Evolutionary conservation across 2,888 invertebrate genomes (phyloP).

Genomic region (Ophion slaviceki): DNA sequence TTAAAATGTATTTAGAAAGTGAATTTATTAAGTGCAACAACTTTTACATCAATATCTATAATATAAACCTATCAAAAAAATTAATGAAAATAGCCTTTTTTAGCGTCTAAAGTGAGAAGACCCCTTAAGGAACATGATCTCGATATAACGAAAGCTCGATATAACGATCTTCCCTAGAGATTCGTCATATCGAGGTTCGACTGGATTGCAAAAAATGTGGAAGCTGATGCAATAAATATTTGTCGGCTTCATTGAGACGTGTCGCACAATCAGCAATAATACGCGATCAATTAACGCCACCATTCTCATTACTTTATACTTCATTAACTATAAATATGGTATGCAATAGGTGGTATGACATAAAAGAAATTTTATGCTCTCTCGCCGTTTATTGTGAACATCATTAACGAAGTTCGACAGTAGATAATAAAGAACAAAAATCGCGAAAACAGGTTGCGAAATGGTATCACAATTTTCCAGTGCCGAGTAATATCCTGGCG

Average conservation of each 20-base stretch:
- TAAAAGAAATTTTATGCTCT: not conserved
- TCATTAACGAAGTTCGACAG: not conserved
- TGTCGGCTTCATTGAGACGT: not conserved
- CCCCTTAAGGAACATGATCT: too few species aligned
- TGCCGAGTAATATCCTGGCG: conserved; percentile 25
- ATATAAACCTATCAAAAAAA: too few species aligned
- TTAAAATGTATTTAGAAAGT: too few species aligned
- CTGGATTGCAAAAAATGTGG: not conserved
- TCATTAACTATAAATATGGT: not conserved
- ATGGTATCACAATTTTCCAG: conserved; percentile 29
- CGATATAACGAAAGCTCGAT: too few species aligned
- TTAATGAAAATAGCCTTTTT: too few species aligned
- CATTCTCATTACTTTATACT: not conserved
- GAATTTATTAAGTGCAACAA: too few species aligned
- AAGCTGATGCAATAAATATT: not conserved
- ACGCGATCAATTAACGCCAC: not conserved
- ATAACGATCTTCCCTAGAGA: too few species aligned
- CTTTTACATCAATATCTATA: too few species aligned
- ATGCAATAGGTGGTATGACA: not conserved
- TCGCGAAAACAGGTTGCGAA: conserved; percentile 41
- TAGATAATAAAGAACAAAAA: conserved; percentile 8
- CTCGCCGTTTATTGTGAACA: not conserved
- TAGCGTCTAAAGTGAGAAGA: too few species aligned
- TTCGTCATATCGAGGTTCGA: too few species aligned
- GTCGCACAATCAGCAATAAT: not conserved